These are phyloP conservation scores for Tanypteryx hageni DNA, from an alignment of 2,888 invertebrate genomes.

Conservation along the genomic window DNA sequence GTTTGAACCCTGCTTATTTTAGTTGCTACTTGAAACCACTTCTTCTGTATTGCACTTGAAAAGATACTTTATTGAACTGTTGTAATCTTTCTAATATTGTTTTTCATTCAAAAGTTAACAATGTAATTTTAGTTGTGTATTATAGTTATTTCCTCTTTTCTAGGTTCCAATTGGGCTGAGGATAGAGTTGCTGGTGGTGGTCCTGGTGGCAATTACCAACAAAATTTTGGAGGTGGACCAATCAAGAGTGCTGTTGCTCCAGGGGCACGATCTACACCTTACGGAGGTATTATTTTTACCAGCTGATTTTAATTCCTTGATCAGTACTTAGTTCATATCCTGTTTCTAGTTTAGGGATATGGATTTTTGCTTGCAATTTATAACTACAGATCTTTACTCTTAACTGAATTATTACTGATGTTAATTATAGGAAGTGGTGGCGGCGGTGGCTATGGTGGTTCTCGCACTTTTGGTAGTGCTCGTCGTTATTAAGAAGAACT, in stretches of 20 bases:
- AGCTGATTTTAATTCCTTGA: too few relatives aligned
- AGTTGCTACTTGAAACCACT: too few relatives aligned
- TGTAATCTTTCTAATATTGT: too few relatives aligned
- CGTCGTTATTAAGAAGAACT: conserved; percentile 31
- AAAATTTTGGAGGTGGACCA: conserved; percentile 40
- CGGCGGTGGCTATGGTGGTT: conserved; percentile 45
- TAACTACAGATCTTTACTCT: not conserved
- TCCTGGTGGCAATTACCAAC: conserved; percentile 46
- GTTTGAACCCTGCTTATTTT: not conserved
- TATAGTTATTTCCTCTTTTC: not conserved
- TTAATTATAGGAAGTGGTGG: not conserved
- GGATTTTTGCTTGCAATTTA: not conserved
- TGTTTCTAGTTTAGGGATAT: not conserved
- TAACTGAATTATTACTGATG: not conserved
- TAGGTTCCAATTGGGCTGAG: conserved; percentile 29
- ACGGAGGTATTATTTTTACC: not conserved
- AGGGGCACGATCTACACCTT: conserved; percentile 20
- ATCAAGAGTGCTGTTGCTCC: conserved; percentile 55
- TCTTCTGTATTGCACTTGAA: too few relatives aligned
- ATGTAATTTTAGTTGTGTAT: not conserved
- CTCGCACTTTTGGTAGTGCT: conserved; percentile 57
- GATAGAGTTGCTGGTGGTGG: conserved; percentile 29
- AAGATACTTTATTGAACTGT: too few relatives aligned
- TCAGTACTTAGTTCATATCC: not conserved
- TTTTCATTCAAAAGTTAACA: too few relatives aligned